A percentile compares a stretch with the other conserved stretches of the same genome.
phyloP scores from a whole-genome alignment of 1,140 invertebrate genomes.

The Archivesica marissinica region DNA sequence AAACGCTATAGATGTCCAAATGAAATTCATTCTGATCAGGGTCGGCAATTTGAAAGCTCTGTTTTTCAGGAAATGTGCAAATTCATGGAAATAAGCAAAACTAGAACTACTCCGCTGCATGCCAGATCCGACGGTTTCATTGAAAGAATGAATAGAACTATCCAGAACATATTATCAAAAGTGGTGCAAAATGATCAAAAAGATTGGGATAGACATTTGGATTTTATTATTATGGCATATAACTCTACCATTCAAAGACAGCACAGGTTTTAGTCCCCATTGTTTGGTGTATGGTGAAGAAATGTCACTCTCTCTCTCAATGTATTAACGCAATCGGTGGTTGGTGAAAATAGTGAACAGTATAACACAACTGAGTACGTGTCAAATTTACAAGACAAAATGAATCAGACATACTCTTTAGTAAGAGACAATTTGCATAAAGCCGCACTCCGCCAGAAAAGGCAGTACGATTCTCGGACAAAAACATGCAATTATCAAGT shows the following conservation, averaged over 20 bases:
- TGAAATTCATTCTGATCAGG: conserved; percentile 58
- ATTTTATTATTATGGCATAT: conserved; percentile 57
- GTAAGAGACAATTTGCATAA: conserved; percentile 23
- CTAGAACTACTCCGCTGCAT: conserved; percentile 30
- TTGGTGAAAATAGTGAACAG: too few species aligned
- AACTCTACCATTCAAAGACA: background rate
- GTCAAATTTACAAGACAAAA: background rate
- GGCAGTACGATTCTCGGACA: conserved; percentile 24
- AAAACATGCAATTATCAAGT: conserved; percentile 7
- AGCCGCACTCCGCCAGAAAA: conserved; percentile 38
- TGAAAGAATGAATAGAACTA: conserved; percentile 21
- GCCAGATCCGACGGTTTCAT: background rate
- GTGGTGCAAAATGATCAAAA: conserved; percentile 6
- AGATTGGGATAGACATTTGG: conserved; percentile 45
- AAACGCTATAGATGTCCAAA: too few species aligned
- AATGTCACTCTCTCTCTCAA: conserved; percentile 12
- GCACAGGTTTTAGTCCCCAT: conserved; percentile 22
- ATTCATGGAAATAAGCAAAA: conserved; percentile 42
- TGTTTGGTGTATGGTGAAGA: background rate
- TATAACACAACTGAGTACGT: conserved; percentile 15
- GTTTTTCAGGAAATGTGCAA: conserved; percentile 57
- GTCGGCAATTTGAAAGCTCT: conserved; percentile 50
- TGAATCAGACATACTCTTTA: conserved; percentile 7
- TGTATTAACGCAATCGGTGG: too few species aligned
- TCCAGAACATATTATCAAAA: background rate